Conservation (phyloP, 2,113 vertebrate species). For the Hucho hucho region DNA sequence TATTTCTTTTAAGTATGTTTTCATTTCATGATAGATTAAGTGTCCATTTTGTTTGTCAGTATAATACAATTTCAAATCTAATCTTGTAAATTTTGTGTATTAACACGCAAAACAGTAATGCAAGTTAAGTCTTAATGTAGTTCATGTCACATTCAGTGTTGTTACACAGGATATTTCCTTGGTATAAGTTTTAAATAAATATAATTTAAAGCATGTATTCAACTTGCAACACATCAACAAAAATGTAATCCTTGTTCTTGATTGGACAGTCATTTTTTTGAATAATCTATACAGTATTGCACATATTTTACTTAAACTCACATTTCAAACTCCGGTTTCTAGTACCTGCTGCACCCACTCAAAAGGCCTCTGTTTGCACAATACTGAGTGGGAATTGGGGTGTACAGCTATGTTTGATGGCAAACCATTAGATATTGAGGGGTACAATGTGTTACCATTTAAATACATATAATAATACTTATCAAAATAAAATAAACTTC, state of each 20-base stretch:
- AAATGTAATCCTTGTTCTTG: slow-evolving; percentile 27
- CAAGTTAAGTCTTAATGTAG: slow-evolving; percentile 16
- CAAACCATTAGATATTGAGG: not conserved
- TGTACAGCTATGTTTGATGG: not conserved
- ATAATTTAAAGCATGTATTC: slow-evolving; percentile 24
- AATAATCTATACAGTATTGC: slow-evolving; percentile 63
- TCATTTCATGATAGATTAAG: slow-evolving; percentile 46
- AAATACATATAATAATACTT: not conserved
- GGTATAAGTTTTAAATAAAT: slow-evolving; percentile 2
- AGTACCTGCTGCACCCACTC: slow-evolving; percentile 25
- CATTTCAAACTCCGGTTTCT: slow-evolving; percentile 17
- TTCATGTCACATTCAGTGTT: slow-evolving; percentile 25
- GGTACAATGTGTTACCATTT: not conserved
- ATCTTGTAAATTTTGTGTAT: slow-evolving; percentile 58
- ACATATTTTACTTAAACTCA: slow-evolving; percentile 47
- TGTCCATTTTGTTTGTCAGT: slow-evolving; percentile 48
- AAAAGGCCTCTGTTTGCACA: slow-evolving; percentile 36
- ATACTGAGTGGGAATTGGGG: not conserved
- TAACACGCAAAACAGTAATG: slow-evolving; percentile 40
- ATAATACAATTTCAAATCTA: slow-evolving; percentile 54
- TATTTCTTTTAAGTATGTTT: slow-evolving; percentile 21
- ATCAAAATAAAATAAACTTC: not conserved
- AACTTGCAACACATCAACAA: slow-evolving; percentile 30
- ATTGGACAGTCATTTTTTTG: slow-evolving; percentile 21
- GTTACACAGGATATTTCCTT: slow-evolving; percentile 7